These are phyloP conservation scores for Ptilorrhoa leucosticta DNA, from an alignment of 2,113 vertebrate species.

Conservation along the genomic window DNA sequence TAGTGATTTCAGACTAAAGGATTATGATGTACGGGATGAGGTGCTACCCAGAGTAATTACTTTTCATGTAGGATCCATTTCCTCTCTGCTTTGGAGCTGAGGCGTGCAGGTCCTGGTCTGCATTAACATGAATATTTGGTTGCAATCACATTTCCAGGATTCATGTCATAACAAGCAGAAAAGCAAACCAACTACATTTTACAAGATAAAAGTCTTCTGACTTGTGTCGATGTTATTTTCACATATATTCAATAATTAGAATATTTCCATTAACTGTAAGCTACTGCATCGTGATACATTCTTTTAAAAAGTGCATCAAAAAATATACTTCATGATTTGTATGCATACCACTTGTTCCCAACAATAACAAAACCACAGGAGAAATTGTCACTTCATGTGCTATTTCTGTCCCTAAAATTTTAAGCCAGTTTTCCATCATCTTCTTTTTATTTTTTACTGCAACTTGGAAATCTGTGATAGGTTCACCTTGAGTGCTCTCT, in stretches of 20 bases:
- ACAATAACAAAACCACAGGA: not conserved
- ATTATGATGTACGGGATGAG: not conserved
- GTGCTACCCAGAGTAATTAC: not conserved
- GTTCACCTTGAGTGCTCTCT: constrained; percentile 17
- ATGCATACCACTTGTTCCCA: not conserved
- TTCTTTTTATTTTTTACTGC: not conserved
- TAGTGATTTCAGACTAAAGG: not conserved
- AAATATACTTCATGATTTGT: not conserved
- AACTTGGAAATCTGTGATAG: not conserved
- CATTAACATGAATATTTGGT: not conserved
- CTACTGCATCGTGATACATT: not conserved
- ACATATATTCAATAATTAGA: not conserved
- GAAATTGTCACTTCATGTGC: not conserved
- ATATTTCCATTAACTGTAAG: not conserved
- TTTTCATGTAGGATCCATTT: not conserved
- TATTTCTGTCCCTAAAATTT: not conserved
- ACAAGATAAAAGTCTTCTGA: not conserved
- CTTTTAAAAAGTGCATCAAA: not conserved
- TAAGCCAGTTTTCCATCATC: not conserved
- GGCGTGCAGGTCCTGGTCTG: not conserved
- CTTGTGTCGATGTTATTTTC: not conserved
- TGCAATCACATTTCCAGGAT: not conserved
- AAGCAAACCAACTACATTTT: not conserved
- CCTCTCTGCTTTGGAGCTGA: not conserved
- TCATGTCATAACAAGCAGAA: not conserved